Evolutionary conservation across 2,888 invertebrate species (phyloP), one percentile per base, ranked within the genome.

Genomic region (Cerastoderma edule): DNA sequence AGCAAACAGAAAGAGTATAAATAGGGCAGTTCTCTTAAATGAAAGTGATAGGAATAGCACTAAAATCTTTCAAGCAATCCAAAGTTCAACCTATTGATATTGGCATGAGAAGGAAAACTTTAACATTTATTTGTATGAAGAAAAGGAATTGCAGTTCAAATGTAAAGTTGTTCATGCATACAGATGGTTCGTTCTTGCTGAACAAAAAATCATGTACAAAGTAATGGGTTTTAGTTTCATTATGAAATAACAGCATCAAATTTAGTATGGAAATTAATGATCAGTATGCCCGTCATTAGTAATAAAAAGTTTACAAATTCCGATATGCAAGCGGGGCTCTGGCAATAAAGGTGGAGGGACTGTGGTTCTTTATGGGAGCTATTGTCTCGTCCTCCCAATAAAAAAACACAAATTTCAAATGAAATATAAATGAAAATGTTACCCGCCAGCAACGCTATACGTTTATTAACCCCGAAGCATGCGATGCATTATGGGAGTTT

Each of bases 361-460:
- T 39, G 35, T 19, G 60, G 24, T 39, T 35, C 60, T 60, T 60
- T 60, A 60, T 39, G 35, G 33, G 8, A 39, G 2, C 39, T 27
- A 39, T 39, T 60, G 60, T 60, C 60, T 60, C 33, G 39, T 22
- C 22, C 22, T 39, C 39, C 16, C 60, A 60, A 60, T 60, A 60
- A 60, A 56, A 60, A 60, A n/a, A n/a, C n/a, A 28, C 39, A 60
- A 60, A 60, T 39, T 60, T 60, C 33, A 60, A 60, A 60, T 60
- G 60, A 60, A 60, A 60, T 60, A 60, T 60, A 33, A 60, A 60
- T 60, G 60, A 60, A 60, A 60, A 60, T 39, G 60, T 22, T 39
- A 39, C 19, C 60, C 60, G 10, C 13, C 60, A 39, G 60, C 60
- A 10, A 60, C 39, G 32, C 35, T 60, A 22, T 39, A 22, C 10